Base-by-base conservation (phyloP, 1,140 invertebrate genomes). In the Caenorhabditis tropicalis region DNA sequence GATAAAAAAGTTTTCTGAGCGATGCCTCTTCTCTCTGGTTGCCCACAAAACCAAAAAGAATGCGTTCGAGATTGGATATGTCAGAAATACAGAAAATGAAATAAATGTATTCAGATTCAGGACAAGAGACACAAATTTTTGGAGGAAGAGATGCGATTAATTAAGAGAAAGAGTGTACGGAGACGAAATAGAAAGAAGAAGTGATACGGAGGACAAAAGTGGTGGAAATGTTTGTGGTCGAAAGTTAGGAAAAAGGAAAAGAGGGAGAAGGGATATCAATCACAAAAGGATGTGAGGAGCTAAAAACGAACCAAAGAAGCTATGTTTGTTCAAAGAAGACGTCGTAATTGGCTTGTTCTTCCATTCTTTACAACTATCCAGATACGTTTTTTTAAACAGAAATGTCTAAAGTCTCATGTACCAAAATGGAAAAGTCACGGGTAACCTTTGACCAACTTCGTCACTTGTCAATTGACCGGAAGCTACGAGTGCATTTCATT, bases 231-330 rank as follows among this genome's bases (percentile, higher is more conserved):
- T 74, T 74, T 74, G 65, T 74, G 65, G 65, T 3, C 36, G 43
- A 74, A 74, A 36, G 43, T 74, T 43, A 7, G 31, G 7, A 65
- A 65, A 65, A 36, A 74, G 29, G 9, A 74, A 43, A 31, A 43
- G n/a, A n/a, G n/a, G n/a, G n/a, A n/a, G n/a, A 27, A 70, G 24
- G 31, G 65, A 74, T 74, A 74, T 74, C 65, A 74, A 74, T 74
- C 65, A 74, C 65, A 43, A 74, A 74, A 43, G 65, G 36, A 43
- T n/a, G 27, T 74, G 36, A 5, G 39, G 53, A 27, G 21, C 10
- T 10, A 56, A 29, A n/a, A 12, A 5, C 29, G 21, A 29, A 12
- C 12, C 7, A 10, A 74, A 21, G 43, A 74, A n/a, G n/a, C 43
- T 74, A 21, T 43, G 65, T 74, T 74, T 74, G 65, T 74, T 74